Evolutionary conservation across 2,113 vertebrate species (phyloP).

Genomic region (Nibea albiflora): DNA sequence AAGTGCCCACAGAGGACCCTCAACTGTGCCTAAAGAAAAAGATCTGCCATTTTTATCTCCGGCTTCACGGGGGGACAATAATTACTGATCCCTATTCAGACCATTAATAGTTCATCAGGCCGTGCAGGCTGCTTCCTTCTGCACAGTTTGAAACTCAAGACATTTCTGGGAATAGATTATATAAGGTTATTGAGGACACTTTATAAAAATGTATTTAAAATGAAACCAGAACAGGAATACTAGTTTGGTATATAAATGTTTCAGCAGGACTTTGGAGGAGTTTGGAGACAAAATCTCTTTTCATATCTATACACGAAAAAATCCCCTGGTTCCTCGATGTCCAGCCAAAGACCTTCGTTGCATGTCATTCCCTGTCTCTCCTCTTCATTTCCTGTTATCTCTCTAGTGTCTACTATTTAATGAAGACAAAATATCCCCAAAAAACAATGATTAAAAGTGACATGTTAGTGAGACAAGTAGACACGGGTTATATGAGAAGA

Average conservation of each 20-base stretch:
- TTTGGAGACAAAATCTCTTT: not conserved
- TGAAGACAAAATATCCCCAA: not conserved
- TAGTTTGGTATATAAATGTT: not conserved
- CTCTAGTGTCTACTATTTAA: not conserved
- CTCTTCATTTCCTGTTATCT: not conserved
- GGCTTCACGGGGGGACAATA: constrained; percentile 59
- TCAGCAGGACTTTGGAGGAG: constrained; percentile 1
- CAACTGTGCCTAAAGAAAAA: constrained; percentile 48
- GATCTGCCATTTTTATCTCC: constrained; percentile 46
- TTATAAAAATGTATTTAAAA: constrained; percentile 35
- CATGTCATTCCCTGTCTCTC: not conserved
- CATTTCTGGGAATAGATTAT: constrained; percentile 36
- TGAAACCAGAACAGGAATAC: not conserved
- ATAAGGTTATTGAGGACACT: constrained; percentile 52
- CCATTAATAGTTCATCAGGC: constrained; percentile 71
- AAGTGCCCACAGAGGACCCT: constrained; percentile 28
- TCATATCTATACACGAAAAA: not conserved
- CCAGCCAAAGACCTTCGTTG: not conserved
- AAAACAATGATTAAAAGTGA: not conserved
- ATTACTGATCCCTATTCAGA: constrained; percentile 58
- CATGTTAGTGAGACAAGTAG: constrained; percentile 9
- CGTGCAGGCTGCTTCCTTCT: constrained; percentile 48
- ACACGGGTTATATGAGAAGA: constrained; percentile 26
- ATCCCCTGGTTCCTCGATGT: not conserved
- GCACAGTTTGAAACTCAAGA: constrained; percentile 61